Base-by-base conservation (phyloP, 2,888 invertebrate genomes). In the Tupiocoris notatus region DNA sequence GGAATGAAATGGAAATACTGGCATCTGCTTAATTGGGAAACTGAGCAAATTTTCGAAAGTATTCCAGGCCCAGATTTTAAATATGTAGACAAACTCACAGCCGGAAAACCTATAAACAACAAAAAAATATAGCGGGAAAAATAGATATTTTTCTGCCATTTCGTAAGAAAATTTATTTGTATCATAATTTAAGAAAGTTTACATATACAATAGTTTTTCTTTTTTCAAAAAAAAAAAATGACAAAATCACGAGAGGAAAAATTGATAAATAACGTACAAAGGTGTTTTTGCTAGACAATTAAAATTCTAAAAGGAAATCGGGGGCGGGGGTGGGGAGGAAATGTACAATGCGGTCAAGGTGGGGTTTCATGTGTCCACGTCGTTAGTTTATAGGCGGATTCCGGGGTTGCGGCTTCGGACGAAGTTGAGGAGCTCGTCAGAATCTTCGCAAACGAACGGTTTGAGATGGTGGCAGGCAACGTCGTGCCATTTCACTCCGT, bases 381-480 rank as follows among this genome's bases (percentile, higher is more conserved):
- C 25, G 39, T 39, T 12, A 39, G 3, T 39, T 70, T 88, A 93
- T 82, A 94, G 88, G 84, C 94, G 92, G 81, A 93, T 89, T 83
- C 91, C 90, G 67, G 93, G 92, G 86, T 95, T 95, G 84, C 94
- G 91, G 76, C 93, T 93, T 82, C 93, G 91, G 77, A 95, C 95
- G 84, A 94, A 95, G 87, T 93, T 93, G 82, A 95, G 87, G 20
- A 95, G 88, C 84, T 94, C 93, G 82, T 94, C 94, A 84, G 93
- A 93, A 86, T 95, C 95, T 85, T 95, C 95, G 84, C 95, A 95
- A 24, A 95, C 93, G 87, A 93, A 92, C 23, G 93, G 92, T 85
- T 93, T 93, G 80, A 92, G 88, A 84, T 93, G 93, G 84, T 93
- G 92, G 83, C 93, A 93, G 80, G 93, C 93, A 54, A 93, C 93